These are phyloP conservation scores for Ia io DNA, from an alignment of 2,113 vertebrate genomes.

Conservation along the genomic window DNA sequence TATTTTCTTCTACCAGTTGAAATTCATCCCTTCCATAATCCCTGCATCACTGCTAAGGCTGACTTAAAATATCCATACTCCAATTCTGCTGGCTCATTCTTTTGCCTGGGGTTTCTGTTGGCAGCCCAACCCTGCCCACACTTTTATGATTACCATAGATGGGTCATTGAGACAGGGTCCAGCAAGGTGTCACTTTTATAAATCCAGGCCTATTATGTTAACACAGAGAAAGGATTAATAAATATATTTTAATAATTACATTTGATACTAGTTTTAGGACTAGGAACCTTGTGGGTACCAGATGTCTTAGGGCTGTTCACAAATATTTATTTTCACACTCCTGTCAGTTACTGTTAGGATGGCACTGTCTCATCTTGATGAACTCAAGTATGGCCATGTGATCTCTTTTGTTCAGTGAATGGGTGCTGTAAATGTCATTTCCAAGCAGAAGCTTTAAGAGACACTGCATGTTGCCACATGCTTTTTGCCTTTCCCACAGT, in stretches of 20 bases:
- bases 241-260: not conserved
- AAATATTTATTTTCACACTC: not conserved
- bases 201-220: slow-evolving; percentile 11
- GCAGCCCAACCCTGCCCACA: not conserved
- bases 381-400: not conserved
- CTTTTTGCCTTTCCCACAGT: not conserved
- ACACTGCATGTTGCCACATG: not conserved
- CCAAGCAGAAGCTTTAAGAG: not conserved
- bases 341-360: not conserved
- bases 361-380: not conserved
- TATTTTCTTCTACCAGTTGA: not conserved
- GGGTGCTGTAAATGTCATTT: not conserved
- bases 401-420: not conserved
- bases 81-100: not conserved
- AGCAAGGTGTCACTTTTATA: not conserved
- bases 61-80: not conserved
- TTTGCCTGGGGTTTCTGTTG: not conserved
- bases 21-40: slow-evolving; percentile 4
- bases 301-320: not conserved
- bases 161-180: not conserved
- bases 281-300: not conserved
- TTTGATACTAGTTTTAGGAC: not conserved
- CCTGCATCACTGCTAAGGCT: not conserved
- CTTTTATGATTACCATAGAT: not conserved
- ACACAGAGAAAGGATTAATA: not conserved